Evolutionary conservation across 2,797 vertebrate species (phyloP).

Genomic region (Synanceia verrucosa): DNA sequence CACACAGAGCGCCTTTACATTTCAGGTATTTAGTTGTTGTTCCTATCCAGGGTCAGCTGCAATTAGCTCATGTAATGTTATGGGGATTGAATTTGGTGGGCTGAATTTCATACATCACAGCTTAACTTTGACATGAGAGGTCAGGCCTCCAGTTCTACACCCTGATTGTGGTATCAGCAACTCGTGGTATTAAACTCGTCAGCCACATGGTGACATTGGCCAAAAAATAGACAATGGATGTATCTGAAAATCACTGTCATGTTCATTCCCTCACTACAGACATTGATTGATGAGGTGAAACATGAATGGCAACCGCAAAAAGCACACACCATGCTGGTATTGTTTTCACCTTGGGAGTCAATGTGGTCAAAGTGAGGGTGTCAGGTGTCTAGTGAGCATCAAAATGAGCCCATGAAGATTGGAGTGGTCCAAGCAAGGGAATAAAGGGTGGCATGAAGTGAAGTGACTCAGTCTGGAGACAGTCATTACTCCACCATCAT

Average conservation of each 20-base stretch:
- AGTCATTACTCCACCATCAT: background rate
- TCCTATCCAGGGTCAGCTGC: background rate
- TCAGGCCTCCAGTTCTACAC: accelerated
- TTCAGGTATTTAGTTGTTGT: constrained; percentile 15
- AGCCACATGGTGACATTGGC: background rate
- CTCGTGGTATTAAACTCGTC: background rate
- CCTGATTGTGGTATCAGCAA: too few relatives aligned
- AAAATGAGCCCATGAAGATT: too few relatives aligned
- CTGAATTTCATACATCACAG: background rate
- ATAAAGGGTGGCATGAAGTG: too few relatives aligned
- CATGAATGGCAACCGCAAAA: too few relatives aligned
- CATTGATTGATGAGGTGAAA: too few relatives aligned
- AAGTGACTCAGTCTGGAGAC: background rate
- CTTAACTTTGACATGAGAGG: too few relatives aligned
- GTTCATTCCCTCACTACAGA: background rate
- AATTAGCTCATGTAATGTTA: background rate
- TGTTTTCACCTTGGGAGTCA: too few relatives aligned
- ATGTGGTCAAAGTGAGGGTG: too few relatives aligned
- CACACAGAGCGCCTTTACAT: background rate
- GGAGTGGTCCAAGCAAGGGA: too few relatives aligned
- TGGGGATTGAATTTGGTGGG: background rate
- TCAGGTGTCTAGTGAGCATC: too few relatives aligned
- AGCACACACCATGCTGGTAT: too few relatives aligned
- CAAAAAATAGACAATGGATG: background rate
- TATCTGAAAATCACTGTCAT: background rate